Evolutionary conservation across 2,888 invertebrate species (phyloP), one percentile per base, ranked within the genome.

Genomic region (Parthenolecanium corni): DNA sequence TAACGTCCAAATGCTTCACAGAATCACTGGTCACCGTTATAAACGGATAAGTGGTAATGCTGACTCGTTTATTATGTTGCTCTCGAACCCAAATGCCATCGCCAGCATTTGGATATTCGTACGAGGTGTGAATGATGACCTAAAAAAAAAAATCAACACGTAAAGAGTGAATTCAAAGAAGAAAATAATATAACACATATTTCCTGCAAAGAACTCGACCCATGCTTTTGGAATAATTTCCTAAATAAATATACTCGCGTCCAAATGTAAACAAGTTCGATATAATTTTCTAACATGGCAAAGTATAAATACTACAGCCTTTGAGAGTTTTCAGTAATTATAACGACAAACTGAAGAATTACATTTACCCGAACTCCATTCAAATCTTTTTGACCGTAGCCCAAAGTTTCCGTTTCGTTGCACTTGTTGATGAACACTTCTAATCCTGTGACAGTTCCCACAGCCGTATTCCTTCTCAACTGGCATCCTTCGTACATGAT

Each of bases 371-470:
- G 62, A 11, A 66, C 66, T 2, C 69, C 69, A 36, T 67, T 66
- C 4, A 65, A 40, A 49, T 68, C 68, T 11, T 67, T 63, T 54
- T 68, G 69, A 23, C 67, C 68, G 12, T 58, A 46, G 9, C 65
- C 65, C 21, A 68, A 54, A 11, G 65, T 64, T 61, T 67, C 66
- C 2, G 54, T 36, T 12, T 52, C 52, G 18, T 66, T 64, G 9
- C 46, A 57, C 31, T 66, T 54, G n/a, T 62, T 52, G 9, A 69
- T 56, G 64, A 66, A 68, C 9, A 69, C 62, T 64, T 69, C 68
- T 23, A 69, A 47, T 16, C 69, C 69, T 2, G 68, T 68, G 2
- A 67, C 66, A 1, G 66, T 67, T 2, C 69, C 68, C 49, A 66
- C 67, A 1, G 67, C 69, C 0, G 68, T 68, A 52, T 68, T 69